Evolutionary conservation across 2,113 vertebrate species (phyloP).

Genomic region (Mesembrinibis cayennensis): DNA sequence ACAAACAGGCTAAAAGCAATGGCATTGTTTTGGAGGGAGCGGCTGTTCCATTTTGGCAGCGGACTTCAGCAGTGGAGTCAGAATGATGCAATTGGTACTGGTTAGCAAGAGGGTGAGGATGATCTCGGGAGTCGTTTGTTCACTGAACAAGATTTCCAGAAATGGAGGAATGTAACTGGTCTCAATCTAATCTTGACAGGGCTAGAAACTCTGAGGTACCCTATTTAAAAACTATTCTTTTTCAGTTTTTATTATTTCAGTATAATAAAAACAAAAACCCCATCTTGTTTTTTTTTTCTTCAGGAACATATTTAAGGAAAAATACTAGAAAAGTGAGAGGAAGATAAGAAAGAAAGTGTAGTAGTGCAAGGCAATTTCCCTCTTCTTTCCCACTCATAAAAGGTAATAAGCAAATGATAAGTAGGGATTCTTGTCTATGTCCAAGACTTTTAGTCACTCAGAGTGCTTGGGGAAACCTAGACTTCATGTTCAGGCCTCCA

Average conservation of each 20-base stretch:
- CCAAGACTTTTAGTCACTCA: not conserved
- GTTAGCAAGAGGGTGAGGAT: not conserved
- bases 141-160: not conserved
- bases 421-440: not conserved
- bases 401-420: not conserved
- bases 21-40: conserved; percentile 44
- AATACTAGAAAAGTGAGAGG: not conserved
- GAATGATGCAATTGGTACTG: not conserved
- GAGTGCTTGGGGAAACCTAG: not conserved
- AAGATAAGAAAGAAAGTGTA: not conserved
- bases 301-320: not conserved
- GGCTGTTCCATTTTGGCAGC: not conserved
- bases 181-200: not conserved
- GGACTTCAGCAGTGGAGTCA: not conserved
- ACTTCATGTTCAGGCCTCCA: not conserved
- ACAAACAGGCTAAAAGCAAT: conserved; percentile 7
- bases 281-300: not conserved
- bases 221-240: not conserved
- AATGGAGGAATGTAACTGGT: not conserved
- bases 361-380: not conserved
- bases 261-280: not conserved
- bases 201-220: not conserved
- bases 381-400: not conserved
- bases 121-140: not conserved
- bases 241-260: not conserved